Base-by-base conservation (phyloP, 2,888 invertebrate species). In the Balanococcus diminutus region DNA sequence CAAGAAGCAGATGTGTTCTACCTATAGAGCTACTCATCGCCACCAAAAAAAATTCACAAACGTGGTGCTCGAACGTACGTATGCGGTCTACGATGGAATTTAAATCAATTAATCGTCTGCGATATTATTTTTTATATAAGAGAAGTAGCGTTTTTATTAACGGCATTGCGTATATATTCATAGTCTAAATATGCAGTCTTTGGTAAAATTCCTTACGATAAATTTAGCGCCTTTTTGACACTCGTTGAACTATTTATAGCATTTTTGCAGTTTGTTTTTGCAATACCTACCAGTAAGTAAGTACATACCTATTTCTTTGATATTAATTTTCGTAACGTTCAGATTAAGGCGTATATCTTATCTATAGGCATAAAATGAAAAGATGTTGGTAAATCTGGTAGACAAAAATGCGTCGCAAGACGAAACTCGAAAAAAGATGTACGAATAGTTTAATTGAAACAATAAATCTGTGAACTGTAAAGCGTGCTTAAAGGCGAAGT, bases 1-100 rank as follows among this genome's bases (percentile, higher is more conserved):
- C 75, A 22, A 79, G 36, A 79, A 79, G 56, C 75, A 79, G 75
- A 31, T 79, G 75, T 67, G 25, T 67, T 67, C 4, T 22, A 56
- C 28, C 4, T 67, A 16, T n/a, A n/a, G n/a, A n/a, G 16, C 67
- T 28, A 16, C 16, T 67, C 67, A 14, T 67, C 67, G 67, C 28
- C 36, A 25, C 14, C 25, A 16, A 79, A 9, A 36, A 31, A 79
- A 79, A 79, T 36, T 79, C 36, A 19, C 75, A 36, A 79, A 22
- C 22, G 56, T 22, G 1, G 6, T 1, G n/a, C 6, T 56, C 6
- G 2, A 9, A 56, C 8, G 9, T 56, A 56, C 0, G 46, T 1
- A n/a, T 36, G 11, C 75, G 19, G n/a, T 79, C 6, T 9, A 8
- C 19, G 31, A 36, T 79, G 36, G 28, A 79, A 36, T 79, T 79